Conservation (phyloP, 2,113 vertebrate genomes). For the Pelvicachromis taeniatus region DNA sequence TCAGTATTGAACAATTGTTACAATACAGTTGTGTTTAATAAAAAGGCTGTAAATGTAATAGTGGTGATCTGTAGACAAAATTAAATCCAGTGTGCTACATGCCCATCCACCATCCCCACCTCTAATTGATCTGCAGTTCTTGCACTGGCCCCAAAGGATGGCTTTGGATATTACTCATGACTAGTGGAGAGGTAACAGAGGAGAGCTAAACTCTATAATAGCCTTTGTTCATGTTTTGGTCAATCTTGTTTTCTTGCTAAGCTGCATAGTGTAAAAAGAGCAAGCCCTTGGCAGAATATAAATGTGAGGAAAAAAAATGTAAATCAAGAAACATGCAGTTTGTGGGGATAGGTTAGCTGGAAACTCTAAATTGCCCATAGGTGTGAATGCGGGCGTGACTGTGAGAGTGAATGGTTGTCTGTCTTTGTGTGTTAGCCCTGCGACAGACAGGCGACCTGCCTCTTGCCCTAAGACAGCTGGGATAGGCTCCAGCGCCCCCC, state of each 20-base stretch:
- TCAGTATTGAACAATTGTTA: background rate
- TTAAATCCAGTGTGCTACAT: background rate
- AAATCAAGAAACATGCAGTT: background rate
- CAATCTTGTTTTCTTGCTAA: background rate
- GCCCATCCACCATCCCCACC: background rate
- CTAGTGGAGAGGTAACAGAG: background rate
- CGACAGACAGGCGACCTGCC: too few species aligned
- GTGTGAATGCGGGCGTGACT: too few species aligned
- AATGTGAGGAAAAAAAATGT: background rate
- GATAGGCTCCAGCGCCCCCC: too few species aligned
- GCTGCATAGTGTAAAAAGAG: rapidly evolving
- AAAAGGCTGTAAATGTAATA: background rate
- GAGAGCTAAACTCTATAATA: background rate
- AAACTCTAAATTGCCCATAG: too few species aligned
- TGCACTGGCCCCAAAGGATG: background rate
- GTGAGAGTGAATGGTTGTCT: too few species aligned
- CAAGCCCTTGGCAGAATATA: background rate
- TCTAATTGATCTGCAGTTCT: background rate
- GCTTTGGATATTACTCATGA: background rate
- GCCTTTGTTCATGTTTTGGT: background rate
- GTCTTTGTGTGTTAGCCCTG: too few species aligned
- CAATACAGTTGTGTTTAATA: background rate
- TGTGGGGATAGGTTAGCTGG: too few species aligned
- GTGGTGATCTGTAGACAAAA: background rate
- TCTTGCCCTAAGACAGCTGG: too few species aligned